These are phyloP conservation scores for Solea solea DNA, from an alignment of 2,113 vertebrate species.

Conservation along the genomic window DNA sequence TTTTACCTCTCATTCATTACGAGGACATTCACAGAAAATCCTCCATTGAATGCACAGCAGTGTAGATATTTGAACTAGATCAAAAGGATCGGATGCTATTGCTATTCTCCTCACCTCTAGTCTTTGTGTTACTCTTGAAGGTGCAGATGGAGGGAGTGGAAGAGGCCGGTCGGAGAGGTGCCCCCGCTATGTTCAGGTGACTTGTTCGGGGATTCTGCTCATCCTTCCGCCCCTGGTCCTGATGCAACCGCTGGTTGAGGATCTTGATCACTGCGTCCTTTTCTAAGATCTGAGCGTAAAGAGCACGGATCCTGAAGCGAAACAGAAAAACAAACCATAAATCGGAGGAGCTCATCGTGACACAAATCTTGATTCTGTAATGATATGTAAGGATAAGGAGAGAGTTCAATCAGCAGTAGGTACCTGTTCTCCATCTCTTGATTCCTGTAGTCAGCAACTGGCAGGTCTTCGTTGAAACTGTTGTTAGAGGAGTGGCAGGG, in stretches of 20 bases:
- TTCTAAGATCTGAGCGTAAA: slow-evolving; percentile 96
- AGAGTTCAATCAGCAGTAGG: not conserved
- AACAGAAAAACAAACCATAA: slow-evolving; percentile 15
- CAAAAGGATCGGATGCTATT: not conserved
- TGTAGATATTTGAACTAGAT: no score
- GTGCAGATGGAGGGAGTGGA: slow-evolving; percentile 89
- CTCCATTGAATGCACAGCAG: not conserved
- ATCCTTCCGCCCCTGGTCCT: slow-evolving; percentile 84
- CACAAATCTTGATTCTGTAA: not conserved
- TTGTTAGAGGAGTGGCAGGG: slow-evolving; percentile 94
- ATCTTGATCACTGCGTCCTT: slow-evolving; percentile 97
- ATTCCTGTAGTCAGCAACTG: slow-evolving; percentile 89
- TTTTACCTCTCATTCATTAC: not conserved
- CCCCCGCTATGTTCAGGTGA: slow-evolving; percentile 57
- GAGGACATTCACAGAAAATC: not conserved
- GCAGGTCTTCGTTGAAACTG: slow-evolving; percentile 95
- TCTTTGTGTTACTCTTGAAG: slow-evolving; percentile 39
- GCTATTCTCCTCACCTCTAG: slow-evolving; percentile 68
- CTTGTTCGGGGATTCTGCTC: slow-evolving; percentile 48
- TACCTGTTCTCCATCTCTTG: slow-evolving; percentile 99
- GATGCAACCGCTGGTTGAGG: slow-evolving; percentile 91
- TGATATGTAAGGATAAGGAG: not conserved
- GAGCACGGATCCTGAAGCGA: slow-evolving; percentile 87
- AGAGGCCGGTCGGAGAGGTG: slow-evolving; percentile 84
- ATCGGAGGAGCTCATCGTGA: not conserved